Base-by-base conservation (phyloP, 1,140 invertebrate species). In the Euura saliciscinereae region DNA sequence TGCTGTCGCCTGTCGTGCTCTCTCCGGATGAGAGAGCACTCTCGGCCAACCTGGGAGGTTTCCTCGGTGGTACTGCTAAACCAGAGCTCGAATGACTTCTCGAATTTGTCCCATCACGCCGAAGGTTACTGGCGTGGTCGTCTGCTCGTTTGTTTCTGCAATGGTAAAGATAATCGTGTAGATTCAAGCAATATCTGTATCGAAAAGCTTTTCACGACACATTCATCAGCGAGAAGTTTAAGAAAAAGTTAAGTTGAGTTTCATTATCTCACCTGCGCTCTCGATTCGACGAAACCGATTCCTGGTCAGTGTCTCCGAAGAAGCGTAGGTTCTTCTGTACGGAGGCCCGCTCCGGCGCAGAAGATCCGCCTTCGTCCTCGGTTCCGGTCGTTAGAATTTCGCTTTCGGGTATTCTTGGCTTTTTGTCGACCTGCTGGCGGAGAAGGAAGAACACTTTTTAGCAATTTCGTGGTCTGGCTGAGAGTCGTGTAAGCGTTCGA, bases 231-330 rank as follows among this genome's bases (percentile, higher is more conserved):
- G 28, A 28, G 28, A 28, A 28, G 28, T 28, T 28, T 28, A 28
- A 28, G 28, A 28, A 28, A 28, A 28, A 28, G n/a, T n/a, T n/a
- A n/a, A n/a, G n/a, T n/a, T n/a, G n/a, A n/a, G n/a, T n/a, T n/a
- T n/a, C n/a, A n/a, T n/a, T n/a, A n/a, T n/a, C 43, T 76, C 78
- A 87, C 85, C 85, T 86, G 75, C 82, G 83, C 71, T 86, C 84
- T 78, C 82, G 83, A 69, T 85, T 86, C 11, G 85, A 87, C 66
- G 85, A 84, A 73, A 86, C 90, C 4, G 93, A 93, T 78, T 94
- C 93, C 68, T 90, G 87, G 80, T 95, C 94, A 2, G 93, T 94
- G 82, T 95, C 94, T 2, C 94, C 94, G 82, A 94, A 95, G 87
- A 94, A 95, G 45, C 94, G 89, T 4, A 95, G 87, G 84, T 91